These are phyloP conservation scores for Chymomyza procnemis DNA, from an alignment of 2,888 invertebrate genomes.

Conservation along the genomic window DNA sequence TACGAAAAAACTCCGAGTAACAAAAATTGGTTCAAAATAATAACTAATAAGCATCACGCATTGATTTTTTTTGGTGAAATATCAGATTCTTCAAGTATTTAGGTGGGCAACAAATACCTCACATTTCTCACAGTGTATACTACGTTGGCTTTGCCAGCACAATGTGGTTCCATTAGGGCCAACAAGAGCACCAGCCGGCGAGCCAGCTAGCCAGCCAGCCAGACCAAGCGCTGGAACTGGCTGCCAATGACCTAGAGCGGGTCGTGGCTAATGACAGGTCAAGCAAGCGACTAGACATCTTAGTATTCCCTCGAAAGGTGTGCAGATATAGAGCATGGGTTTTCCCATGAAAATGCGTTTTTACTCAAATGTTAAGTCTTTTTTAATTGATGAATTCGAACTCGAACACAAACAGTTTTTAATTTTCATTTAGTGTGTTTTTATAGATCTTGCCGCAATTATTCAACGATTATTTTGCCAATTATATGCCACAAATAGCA, in stretches of 20 bases:
- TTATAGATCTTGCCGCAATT: not conserved
- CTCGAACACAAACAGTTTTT: not conserved
- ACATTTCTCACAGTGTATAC: not conserved
- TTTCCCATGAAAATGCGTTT: not conserved
- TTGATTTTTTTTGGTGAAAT: too few species aligned
- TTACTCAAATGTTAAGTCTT: constrained; percentile 4
- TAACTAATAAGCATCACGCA: too few species aligned
- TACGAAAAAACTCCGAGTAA: too few species aligned
- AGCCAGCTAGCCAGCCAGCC: not conserved
- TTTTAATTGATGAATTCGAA: not conserved
- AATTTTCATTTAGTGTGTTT: not conserved
- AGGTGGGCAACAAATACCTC: too few species aligned
- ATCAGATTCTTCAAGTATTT: too few species aligned
- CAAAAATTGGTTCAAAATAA: too few species aligned
- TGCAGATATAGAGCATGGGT: not conserved
- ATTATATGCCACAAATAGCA: not conserved
- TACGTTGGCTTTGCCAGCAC: not conserved
- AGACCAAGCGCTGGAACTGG: not conserved
- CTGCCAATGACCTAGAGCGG: constrained; percentile 34
- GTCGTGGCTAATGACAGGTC: not conserved
- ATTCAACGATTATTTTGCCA: not conserved
- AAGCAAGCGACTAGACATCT: not conserved
- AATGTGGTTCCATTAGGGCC: not conserved
- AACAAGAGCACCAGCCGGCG: not conserved
- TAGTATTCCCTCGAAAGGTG: not conserved